These are phyloP conservation scores for Amphibalanus amphitrite DNA, from an alignment of 1,140 invertebrate genomes.

Conservation along the genomic window DNA sequence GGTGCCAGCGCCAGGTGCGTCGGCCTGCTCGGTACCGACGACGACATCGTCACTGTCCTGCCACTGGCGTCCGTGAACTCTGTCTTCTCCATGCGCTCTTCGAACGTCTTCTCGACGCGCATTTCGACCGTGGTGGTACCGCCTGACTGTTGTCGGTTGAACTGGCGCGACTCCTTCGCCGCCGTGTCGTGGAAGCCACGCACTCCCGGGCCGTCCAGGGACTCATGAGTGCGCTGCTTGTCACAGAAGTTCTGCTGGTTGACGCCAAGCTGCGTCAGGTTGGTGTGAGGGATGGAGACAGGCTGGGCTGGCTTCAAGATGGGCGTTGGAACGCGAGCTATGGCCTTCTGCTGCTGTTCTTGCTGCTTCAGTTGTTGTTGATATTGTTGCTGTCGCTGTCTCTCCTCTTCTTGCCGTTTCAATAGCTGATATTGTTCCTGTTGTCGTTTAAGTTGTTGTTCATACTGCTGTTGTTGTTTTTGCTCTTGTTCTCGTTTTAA, in stretches of 20 bases:
- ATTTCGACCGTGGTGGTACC: background rate
- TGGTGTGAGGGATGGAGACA: too few species aligned
- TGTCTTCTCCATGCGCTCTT: background rate
- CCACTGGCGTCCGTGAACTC: background rate
- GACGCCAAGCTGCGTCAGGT: too few species aligned
- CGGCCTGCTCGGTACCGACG: background rate
- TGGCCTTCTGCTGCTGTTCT: too few species aligned
- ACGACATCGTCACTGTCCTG: background rate
- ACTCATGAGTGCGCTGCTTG: background rate
- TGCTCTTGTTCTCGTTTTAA: too few species aligned
- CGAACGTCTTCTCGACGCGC: background rate
- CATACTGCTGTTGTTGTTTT: too few species aligned
- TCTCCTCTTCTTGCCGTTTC: too few species aligned
- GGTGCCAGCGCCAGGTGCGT: background rate
- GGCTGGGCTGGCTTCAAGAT: too few species aligned
- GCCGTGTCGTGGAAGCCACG: background rate
- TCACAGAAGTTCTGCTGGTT: background rate
- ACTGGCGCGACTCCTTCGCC: background rate
- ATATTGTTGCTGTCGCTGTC: background rate
- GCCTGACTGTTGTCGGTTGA: background rate
- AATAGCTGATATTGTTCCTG: too few species aligned
- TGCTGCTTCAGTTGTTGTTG: too few species aligned
- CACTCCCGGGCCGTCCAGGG: background rate
- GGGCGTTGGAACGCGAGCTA: too few species aligned
- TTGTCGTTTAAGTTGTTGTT: background rate